These are phyloP conservation scores for Meles meles DNA, from an alignment of 2,113 vertebrate species.

Conservation along the genomic window DNA sequence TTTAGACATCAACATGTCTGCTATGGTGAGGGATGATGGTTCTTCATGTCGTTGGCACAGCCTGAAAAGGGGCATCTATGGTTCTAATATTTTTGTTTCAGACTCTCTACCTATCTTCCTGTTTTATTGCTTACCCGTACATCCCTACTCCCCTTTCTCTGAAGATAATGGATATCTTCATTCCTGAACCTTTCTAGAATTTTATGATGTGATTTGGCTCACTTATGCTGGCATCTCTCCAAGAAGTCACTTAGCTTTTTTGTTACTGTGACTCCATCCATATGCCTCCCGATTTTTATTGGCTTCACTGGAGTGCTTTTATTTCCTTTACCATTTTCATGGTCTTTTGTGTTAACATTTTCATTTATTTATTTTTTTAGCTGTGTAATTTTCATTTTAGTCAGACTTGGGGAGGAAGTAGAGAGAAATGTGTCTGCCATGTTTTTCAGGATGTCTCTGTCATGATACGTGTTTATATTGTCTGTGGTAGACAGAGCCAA, in stretches of 20 bases:
- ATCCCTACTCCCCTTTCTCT: background rate
- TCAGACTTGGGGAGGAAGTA: background rate
- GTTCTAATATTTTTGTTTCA: background rate
- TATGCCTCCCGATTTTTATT: background rate
- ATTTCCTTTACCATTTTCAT: slow-evolving; percentile 24
- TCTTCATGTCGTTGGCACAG: background rate
- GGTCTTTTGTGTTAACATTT: slow-evolving; percentile 15
- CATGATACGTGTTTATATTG: background rate
- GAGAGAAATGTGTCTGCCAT: background rate
- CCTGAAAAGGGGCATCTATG: background rate
- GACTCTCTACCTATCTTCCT: background rate
- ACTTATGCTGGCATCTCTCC: background rate
- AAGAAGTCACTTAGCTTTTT: slow-evolving; percentile 41
- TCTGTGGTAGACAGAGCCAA: background rate
- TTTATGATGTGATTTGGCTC: background rate
- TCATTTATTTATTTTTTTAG: slow-evolving; percentile 18
- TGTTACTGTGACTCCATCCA: background rate
- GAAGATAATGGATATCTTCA: background rate
- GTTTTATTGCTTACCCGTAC: background rate
- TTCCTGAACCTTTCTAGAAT: background rate
- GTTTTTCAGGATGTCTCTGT: background rate
- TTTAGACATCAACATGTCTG: background rate
- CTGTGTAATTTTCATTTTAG: background rate
- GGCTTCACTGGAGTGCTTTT: slow-evolving; percentile 20
- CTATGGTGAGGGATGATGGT: background rate